Conservation (phyloP, 2,888 invertebrate genomes). For the Epistrophe eligans region DNA sequence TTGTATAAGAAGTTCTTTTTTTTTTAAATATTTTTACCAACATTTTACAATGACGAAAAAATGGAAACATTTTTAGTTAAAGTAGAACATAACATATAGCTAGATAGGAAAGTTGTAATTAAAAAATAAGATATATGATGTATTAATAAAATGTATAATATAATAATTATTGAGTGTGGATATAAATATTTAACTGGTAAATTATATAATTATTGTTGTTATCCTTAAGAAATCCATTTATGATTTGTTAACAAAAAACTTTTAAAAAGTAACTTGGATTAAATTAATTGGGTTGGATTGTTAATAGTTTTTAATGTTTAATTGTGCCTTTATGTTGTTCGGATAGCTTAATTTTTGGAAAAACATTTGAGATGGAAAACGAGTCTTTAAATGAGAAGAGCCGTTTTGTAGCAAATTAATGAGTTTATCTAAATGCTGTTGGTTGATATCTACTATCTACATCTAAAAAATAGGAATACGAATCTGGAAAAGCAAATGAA, state of each 20-base stretch:
- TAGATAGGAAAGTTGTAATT: constrained; percentile 40
- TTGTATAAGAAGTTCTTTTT: constrained; percentile 1
- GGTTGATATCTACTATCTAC: no score
- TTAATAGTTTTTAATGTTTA: neutral
- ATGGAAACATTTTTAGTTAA: neutral
- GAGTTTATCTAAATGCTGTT: no score
- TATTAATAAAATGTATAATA: neutral
- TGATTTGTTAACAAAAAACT: neutral
- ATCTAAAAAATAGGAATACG: no score
- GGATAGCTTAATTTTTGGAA: neutral
- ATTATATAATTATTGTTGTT: neutral
- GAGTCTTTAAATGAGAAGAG: neutral
- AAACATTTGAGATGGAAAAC: neutral
- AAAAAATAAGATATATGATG: neutral
- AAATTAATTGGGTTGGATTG: neutral
- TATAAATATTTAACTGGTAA: neutral
- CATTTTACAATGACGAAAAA: neutral
- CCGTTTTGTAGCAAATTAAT: no score
- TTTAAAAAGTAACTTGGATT: neutral
- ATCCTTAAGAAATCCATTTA: neutral
- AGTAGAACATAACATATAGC: neutral
- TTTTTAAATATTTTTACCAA: neutral
- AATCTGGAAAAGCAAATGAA: no score
- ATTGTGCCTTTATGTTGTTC: constrained; percentile 8
- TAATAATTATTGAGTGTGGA: constrained; percentile 11